These are phyloP conservation scores for Parus major DNA, from an alignment of 2,113 vertebrate species.

Conservation along the genomic window DNA sequence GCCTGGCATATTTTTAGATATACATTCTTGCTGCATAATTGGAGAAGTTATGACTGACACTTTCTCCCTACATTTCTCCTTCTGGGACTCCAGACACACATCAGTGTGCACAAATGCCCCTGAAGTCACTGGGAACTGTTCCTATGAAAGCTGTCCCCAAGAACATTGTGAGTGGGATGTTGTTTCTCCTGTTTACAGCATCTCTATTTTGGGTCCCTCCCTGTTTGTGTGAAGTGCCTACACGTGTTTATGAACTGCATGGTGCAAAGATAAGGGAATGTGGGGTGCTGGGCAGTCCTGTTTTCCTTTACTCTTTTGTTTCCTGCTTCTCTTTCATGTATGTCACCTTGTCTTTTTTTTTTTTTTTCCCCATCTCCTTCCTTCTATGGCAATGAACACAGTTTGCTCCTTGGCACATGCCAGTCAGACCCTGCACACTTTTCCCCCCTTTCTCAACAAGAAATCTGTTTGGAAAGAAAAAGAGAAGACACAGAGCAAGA, in stretches of 20 bases:
- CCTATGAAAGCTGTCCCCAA: not conserved
- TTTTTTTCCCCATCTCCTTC: not conserved
- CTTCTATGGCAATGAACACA: not conserved
- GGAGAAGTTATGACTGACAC: not conserved
- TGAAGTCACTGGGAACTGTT: not conserved
- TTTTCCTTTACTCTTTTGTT: conserved; percentile 1
- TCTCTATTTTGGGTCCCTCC: not conserved
- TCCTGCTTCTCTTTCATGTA: not conserved
- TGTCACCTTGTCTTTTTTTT: not conserved
- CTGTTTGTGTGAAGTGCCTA: not conserved
- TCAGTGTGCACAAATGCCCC: not conserved
- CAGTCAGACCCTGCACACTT: not conserved
- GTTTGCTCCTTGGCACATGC: not conserved
- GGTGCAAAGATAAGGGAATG: conserved; percentile 12
- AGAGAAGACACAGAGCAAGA: not conserved
- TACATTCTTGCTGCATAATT: not conserved
- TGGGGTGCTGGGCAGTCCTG: not conserved
- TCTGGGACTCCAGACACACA: not conserved
- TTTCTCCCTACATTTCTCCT: not conserved
- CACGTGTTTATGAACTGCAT: not conserved
- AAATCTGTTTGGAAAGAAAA: not conserved
- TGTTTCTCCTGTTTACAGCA: not conserved
- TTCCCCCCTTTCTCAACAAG: not conserved
- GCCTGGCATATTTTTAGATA: not conserved
- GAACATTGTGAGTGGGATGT: not conserved